phyloP scores from a whole-genome alignment of 2,113 vertebrate genomes.

The Engystomops pustulosus region DNA sequence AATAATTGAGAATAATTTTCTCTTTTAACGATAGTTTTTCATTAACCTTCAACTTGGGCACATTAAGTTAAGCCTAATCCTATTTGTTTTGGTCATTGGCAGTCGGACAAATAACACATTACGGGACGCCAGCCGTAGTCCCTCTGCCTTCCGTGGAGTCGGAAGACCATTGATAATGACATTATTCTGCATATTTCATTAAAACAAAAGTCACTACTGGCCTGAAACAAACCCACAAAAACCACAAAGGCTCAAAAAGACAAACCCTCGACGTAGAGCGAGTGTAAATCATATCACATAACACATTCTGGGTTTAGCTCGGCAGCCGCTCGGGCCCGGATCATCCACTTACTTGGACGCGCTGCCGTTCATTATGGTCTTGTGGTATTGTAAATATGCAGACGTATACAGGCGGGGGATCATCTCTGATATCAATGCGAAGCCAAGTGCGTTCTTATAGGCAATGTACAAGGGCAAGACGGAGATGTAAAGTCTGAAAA shows the following conservation, averaged over 20 bases:
- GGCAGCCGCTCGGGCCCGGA: conserved; percentile 1
- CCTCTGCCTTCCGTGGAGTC: neutral
- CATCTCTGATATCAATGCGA: neutral
- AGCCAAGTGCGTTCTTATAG: neutral
- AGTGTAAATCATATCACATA: conserved; percentile 49
- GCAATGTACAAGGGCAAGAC: neutral
- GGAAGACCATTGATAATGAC: conserved; percentile 27
- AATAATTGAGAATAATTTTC: conserved; percentile 21
- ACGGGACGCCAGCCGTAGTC: neutral
- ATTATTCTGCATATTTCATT: conserved; percentile 43
- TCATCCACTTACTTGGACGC: conserved; percentile 15
- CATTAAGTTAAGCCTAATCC: conserved; percentile 34
- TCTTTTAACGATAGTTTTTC: conserved; percentile 42
- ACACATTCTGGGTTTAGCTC: conserved; percentile 15
- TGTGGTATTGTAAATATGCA: conserved; percentile 14
- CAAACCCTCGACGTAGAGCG: neutral
- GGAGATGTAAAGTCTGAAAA: neutral
- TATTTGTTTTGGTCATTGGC: conserved; percentile 38
- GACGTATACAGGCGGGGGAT: neutral
- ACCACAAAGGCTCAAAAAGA: conserved; percentile 39
- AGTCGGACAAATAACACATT: conserved; percentile 16
- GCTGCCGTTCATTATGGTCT: neutral
- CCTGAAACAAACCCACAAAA: conserved; percentile 42
- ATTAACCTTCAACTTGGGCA: conserved; percentile 39
- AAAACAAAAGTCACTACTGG: conserved; percentile 28